Evolutionary conservation across 2,888 invertebrate genomes (phyloP).

Genomic region (Bombylius major): DNA sequence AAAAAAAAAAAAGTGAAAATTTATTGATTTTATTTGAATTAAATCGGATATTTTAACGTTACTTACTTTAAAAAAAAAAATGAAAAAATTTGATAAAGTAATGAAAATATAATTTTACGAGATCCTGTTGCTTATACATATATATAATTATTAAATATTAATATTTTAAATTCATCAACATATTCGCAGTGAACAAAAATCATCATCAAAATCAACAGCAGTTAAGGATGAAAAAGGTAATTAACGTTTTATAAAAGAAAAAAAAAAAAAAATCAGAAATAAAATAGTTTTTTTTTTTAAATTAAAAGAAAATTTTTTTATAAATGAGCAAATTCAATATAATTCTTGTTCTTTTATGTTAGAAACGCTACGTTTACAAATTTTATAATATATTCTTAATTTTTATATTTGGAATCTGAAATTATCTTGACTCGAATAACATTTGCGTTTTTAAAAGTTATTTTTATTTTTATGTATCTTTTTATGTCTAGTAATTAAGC

Average conservation of each 20-base stretch:
- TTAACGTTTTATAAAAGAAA: conserved; percentile 13
- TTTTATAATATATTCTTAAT: not conserved
- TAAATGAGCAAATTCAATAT: conserved; percentile 1
- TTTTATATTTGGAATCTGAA: conserved; percentile 4
- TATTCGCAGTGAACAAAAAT: conserved; percentile 21
- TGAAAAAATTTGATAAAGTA: not conserved
- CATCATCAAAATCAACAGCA: conserved; percentile 13
- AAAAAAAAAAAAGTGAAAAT: no score
- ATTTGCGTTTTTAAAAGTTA: no score
- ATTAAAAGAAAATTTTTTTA: not conserved
- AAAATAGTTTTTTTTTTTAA: not conserved
- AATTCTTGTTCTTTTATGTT: not conserved
- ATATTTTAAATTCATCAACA: conserved; percentile 19
- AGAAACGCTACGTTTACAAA: not conserved
- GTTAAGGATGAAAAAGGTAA: conserved; percentile 37
- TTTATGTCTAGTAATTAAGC: no score
- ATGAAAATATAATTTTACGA: not conserved
- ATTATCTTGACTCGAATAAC: no score
- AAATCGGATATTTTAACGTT: no score
- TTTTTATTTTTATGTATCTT: no score
- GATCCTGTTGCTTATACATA: no score
- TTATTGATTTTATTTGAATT: no score
- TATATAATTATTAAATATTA: not conserved
- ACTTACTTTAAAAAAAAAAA: not conserved
- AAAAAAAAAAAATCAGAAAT: not conserved